These are phyloP conservation scores for Mesodorylaimus sp. DNA, from an alignment of 2,888 invertebrate species.

Conservation along the genomic window DNA sequence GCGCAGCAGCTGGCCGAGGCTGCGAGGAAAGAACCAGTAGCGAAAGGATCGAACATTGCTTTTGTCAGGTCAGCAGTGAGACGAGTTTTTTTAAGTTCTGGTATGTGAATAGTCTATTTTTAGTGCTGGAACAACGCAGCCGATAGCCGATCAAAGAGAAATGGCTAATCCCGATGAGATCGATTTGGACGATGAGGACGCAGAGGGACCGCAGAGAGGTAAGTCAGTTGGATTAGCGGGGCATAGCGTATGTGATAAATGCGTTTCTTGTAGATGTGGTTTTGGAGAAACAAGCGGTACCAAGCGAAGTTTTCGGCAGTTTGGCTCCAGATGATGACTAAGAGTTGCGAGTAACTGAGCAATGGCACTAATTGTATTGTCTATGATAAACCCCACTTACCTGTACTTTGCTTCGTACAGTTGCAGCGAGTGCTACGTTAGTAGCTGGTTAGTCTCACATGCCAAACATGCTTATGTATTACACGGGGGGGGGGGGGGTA, in stretches of 20 bases:
- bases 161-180: constrained; percentile 37
- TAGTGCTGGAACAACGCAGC: constrained; percentile 11
- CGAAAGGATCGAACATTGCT: background rate
- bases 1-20: constrained; percentile 34
- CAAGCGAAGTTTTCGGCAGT: constrained; percentile 69
- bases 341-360: too few species aligned
- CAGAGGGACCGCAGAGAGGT: constrained; percentile 23
- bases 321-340: constrained; percentile 19
- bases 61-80: background rate
- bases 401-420: too few species aligned
- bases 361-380: too few species aligned
- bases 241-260: too few species aligned
- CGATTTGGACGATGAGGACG: constrained; percentile 29
- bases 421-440: too few species aligned
- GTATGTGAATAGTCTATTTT: constrained; percentile 14
- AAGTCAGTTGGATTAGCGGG: too few species aligned
- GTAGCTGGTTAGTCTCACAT: too few species aligned
- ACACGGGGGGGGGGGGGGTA: too few species aligned
- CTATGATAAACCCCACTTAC: too few species aligned
- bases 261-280: constrained; percentile 20
- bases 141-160: constrained; percentile 12
- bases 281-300: constrained; percentile 64
- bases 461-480: too few species aligned
- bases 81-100: background rate
- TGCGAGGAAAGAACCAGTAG: constrained; percentile 13